Conservation (phyloP, 2,113 vertebrate genomes). For the Sardina pilchardus region DNA sequence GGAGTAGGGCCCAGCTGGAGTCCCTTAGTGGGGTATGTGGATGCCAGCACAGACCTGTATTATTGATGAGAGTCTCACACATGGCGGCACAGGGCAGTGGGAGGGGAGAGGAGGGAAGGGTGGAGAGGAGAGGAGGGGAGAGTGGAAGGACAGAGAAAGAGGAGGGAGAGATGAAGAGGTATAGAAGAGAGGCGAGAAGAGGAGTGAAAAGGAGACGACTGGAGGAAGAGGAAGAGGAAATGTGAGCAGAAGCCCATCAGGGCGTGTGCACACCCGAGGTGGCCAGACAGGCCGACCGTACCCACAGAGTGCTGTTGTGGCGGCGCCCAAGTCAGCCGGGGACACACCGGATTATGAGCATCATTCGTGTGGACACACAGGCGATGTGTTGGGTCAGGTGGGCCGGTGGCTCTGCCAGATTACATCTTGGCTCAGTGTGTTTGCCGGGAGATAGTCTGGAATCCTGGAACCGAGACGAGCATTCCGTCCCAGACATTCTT, state of each 20-base stretch:
- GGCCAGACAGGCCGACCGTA: neutral
- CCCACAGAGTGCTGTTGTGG: neutral
- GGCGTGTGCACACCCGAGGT: neutral
- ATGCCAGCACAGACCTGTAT: conserved; percentile 41
- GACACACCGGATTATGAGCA: neutral
- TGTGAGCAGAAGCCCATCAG: neutral
- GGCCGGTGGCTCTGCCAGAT: neutral
- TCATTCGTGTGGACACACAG: neutral
- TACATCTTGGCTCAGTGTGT: neutral
- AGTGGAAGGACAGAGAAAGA: neutral
- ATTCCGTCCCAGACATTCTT: neutral
- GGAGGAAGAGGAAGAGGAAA: neutral
- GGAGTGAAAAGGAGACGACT: neutral
- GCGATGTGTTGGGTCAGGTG: neutral
- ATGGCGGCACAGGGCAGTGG: conserved; percentile 9
- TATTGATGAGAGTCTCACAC: conserved; percentile 40
- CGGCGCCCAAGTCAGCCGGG: neutral
- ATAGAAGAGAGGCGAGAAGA: conserved; percentile 3
- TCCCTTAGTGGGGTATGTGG: conserved; percentile 32
- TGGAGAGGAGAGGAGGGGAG: neutral
- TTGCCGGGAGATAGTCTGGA: neutral
- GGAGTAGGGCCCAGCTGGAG: neutral
- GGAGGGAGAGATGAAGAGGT: neutral
- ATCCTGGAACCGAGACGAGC: neutral
- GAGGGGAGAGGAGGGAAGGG: neutral